Evolutionary conservation across 2,888 invertebrate genomes (phyloP), one percentile per base, ranked within the genome.

Genomic region (Acleris emargana): DNA sequence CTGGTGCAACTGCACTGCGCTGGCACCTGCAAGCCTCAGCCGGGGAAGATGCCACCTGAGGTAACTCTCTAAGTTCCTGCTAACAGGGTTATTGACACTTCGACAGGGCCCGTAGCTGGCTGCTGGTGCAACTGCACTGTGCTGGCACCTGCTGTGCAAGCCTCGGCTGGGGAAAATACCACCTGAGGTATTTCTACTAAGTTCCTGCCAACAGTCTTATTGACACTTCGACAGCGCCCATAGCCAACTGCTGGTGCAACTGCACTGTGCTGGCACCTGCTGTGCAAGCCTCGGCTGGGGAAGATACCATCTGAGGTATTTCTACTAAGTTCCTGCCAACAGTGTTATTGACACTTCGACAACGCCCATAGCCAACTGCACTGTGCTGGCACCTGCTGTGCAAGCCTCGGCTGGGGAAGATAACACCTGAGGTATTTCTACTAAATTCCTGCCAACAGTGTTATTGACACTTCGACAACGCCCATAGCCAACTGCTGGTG

Each of bases 261-360:
- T 93, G 79, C 92, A 93, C 76, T 93, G 93, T 79, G 89, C 90
- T 32, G 93, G 93, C 0, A 71, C 80, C 16, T 91, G 91, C n/a
- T n/a, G n/a, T n/a, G n/a, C 77, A 75, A 75, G n/a, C 73, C 84
- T 1, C 78, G 85, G 0, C 88, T 88, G 0, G 79, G 75, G 58
- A 91, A 91, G 75, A 91, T 92, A 90, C 88, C 92, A 1, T 86
- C 84, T 0, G 91, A 92, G 83, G 25, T 25, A 25, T 5, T 25
- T 5, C 25, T 5, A 25, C 25, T 25, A 5, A 25, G 5, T 5
- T 25, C 25, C 25, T 25, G 5, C 25, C 5, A 5, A 25, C 25
- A 82, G 94, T n/a, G 88, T 94, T 62, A 93, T 94, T n/a, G 93
- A 94, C 78, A 93, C 94, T 11, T 93, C 92, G 0, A 94, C 93